A percentile compares a stretch with the other conserved stretches of the same genome.
These are phyloP conservation scores for Carpatolechia fugitivella DNA, from an alignment of 2,888 invertebrate species.

Conservation along the genomic window DNA sequence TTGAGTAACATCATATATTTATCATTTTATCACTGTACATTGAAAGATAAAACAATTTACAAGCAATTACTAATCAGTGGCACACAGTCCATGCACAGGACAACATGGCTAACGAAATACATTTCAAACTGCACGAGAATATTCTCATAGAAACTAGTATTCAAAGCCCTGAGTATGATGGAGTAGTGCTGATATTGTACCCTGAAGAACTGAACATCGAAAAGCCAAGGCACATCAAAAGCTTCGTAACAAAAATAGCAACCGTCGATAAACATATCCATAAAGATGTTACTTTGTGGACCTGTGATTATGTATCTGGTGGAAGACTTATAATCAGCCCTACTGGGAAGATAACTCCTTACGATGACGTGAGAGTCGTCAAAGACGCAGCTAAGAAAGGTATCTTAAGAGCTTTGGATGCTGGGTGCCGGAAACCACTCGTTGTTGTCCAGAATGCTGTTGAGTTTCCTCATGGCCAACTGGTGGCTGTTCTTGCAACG, in stretches of 20 bases:
- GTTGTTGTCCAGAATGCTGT: slow-evolving; percentile 84
- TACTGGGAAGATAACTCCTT: slow-evolving; percentile 85
- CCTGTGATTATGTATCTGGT: slow-evolving; percentile 81
- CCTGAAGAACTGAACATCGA: slow-evolving; percentile 68
- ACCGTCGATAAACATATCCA: slow-evolving; percentile 60
- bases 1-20: background rate
- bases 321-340: slow-evolving; percentile 85
- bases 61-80: background rate
- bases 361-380: slow-evolving; percentile 63
- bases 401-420: slow-evolving; percentile 87
- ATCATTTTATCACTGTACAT: background rate
- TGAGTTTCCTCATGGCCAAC: slow-evolving; percentile 85
- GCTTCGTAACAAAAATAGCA: slow-evolving; percentile 49
- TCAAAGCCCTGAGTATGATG: slow-evolving; percentile 79
- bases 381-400: slow-evolving; percentile 88
- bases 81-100: background rate
- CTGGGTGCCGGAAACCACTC: slow-evolving; percentile 89
- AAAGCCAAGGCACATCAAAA: slow-evolving; percentile 60
- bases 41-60: background rate
- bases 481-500: slow-evolving; percentile 91
- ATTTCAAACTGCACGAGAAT: slow-evolving; percentile 61
- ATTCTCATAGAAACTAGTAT: slow-evolving; percentile 68
- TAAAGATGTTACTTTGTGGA: slow-evolving; percentile 79
- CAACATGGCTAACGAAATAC: slow-evolving; percentile 16
- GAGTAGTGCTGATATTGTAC: slow-evolving; percentile 79